phyloP scores from a whole-genome alignment of 2,797 vertebrate species.

The Delichon dasypus region DNA sequence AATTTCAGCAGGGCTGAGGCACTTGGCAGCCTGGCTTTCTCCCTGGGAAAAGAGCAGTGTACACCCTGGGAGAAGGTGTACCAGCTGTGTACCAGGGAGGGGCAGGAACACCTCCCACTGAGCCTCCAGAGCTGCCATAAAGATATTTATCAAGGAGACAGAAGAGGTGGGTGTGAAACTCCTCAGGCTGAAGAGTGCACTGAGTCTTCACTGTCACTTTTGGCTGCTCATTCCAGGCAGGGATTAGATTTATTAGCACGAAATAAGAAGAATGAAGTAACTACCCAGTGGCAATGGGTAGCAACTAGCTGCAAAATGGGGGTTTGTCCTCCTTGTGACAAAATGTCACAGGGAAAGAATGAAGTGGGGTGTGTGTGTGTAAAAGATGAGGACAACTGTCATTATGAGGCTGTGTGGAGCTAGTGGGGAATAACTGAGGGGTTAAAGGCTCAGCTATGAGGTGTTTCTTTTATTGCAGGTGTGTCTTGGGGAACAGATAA shows the following conservation, averaged over 20 bases:
- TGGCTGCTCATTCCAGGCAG: neutral
- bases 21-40: neutral
- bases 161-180: neutral
- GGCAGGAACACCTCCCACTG: neutral
- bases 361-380: accelerated
- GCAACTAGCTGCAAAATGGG: neutral
- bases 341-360: neutral
- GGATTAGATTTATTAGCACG: neutral
- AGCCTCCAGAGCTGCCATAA: neutral
- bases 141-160: neutral
- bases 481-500: neutral
- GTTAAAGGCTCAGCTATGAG: neutral
- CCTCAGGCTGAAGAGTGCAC: neutral
- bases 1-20: neutral
- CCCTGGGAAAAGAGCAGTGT: neutral
- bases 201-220: neutral
- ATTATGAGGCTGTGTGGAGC: neutral
- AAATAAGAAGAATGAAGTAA: neutral
- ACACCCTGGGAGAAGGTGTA: neutral
- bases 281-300: neutral
- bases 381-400: neutral
- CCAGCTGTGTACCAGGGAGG: neutral
- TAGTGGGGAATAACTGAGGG: neutral
- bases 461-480: neutral
- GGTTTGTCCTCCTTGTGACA: neutral